Percentiles rank a stretch among this genome's conserved stretches.
Evolutionary conservation across 1,140 invertebrate genomes (phyloP).

Genomic region (Adelges cooleyi): DNA sequence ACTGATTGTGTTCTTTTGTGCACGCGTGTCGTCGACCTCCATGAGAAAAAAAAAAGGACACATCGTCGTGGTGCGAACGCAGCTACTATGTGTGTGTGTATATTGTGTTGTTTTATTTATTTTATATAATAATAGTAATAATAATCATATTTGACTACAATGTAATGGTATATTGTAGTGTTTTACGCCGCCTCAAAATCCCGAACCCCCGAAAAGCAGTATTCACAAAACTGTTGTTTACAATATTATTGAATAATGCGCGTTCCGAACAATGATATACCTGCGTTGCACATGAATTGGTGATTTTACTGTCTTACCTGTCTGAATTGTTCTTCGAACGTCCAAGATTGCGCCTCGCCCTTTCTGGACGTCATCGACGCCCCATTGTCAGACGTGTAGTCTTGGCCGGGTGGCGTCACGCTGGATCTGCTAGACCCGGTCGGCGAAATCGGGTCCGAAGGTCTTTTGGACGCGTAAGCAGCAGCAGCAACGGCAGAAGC

Average conservation of each 20-base stretch:
- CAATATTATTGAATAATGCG: too few species aligned
- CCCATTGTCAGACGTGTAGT: background rate
- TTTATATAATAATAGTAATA: too few species aligned
- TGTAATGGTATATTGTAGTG: too few species aligned
- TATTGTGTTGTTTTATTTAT: too few species aligned
- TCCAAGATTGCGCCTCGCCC: slow-evolving; percentile 17
- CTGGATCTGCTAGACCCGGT: background rate
- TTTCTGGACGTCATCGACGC: background rate
- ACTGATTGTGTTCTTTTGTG: slow-evolving; percentile 24
- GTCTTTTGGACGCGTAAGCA: background rate
- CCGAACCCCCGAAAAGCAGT: too few species aligned
- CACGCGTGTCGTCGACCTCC: slow-evolving; percentile 16
- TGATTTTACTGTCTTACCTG: too few species aligned
- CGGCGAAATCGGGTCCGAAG: background rate
- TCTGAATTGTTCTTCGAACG: slow-evolving; percentile 24
- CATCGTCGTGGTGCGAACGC: background rate
- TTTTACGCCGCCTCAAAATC: too few species aligned
- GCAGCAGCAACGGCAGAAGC: background rate
- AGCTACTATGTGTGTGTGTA: too few species aligned
- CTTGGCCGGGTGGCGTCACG: background rate
- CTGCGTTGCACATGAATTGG: too few species aligned
- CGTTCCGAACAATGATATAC: too few species aligned
- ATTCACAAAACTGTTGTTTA: too few species aligned
- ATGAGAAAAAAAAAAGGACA: slow-evolving; percentile 15
- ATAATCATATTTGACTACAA: too few species aligned